These are phyloP conservation scores for Pterocles orientalis DNA, from an alignment of 2,113 vertebrate genomes.

Conservation along the genomic window DNA sequence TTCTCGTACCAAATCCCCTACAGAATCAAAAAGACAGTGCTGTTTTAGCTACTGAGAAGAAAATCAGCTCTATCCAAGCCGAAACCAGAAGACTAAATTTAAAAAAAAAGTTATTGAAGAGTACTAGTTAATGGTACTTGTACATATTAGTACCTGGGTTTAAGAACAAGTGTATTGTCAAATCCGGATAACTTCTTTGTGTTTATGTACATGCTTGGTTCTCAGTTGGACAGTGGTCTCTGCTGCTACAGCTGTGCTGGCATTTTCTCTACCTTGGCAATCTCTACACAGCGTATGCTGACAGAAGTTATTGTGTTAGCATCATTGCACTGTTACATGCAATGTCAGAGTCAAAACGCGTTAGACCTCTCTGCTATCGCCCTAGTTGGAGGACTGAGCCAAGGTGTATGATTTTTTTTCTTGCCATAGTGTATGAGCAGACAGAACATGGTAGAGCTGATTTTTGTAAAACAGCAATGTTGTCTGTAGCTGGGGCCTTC, in stretches of 20 bases:
- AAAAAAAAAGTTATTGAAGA: background rate
- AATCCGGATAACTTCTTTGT: background rate
- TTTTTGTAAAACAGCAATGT: background rate
- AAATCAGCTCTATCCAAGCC: no score
- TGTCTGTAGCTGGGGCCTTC: background rate
- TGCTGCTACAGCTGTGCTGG: background rate
- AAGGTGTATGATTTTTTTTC: background rate
- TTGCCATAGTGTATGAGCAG: accelerated
- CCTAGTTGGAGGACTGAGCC: background rate
- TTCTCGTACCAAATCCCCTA: no score
- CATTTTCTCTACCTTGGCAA: background rate
- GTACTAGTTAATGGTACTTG: background rate
- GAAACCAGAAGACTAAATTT: no score
- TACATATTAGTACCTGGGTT: background rate
- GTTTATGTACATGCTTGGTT: background rate
- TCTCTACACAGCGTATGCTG: background rate
- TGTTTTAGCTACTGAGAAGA: no score
- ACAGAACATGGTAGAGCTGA: background rate
- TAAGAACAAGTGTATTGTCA: background rate
- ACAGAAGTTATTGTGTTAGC: background rate
- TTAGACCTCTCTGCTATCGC: background rate
- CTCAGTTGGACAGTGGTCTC: background rate
- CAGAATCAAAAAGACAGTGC: no score
- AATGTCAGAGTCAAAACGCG: background rate
- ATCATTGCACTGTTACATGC: background rate